Evolutionary conservation across 2,113 vertebrate genomes (phyloP).

Genomic region (Pampusana beccarii): DNA sequence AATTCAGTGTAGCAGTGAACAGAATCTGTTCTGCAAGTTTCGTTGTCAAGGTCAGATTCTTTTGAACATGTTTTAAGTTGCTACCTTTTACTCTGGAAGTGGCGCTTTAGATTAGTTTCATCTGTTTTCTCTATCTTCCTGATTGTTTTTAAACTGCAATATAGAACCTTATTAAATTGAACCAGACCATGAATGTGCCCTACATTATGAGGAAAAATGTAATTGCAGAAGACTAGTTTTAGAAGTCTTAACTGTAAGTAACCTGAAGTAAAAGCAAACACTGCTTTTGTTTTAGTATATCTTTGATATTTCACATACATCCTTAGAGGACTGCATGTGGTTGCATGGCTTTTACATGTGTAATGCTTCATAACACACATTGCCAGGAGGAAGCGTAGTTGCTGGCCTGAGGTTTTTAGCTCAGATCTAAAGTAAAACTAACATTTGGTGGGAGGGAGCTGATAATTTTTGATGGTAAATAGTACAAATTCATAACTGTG

Average conservation of each 20-base stretch:
- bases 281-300: slow-evolving; percentile 10
- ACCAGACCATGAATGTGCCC: not conserved
- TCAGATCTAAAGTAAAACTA: not conserved
- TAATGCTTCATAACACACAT: not conserved
- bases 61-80: not conserved
- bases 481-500: not conserved
- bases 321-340: not conserved
- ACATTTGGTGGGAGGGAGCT: not conserved
- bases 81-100: slow-evolving; percentile 26
- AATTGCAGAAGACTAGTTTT: slow-evolving; percentile 34
- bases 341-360: not conserved
- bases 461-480: not conserved
- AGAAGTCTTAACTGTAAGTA: slow-evolving; percentile 21
- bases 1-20: not conserved
- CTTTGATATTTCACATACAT: slow-evolving; percentile 16
- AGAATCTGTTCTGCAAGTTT: slow-evolving; percentile 35
- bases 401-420: not conserved
- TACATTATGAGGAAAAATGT: slow-evolving; percentile 54
- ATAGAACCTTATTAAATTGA: slow-evolving; percentile 55
- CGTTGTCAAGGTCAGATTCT: not conserved
- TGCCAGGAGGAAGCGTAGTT: not conserved
- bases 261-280: slow-evolving; percentile 27
- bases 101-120: slow-evolving; percentile 21
- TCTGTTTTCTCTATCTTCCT: slow-evolving; percentile 47
- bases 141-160: slow-evolving; percentile 45